phyloP scores from a whole-genome alignment of 1,140 invertebrate genomes.

The Cherax destructor region DNA sequence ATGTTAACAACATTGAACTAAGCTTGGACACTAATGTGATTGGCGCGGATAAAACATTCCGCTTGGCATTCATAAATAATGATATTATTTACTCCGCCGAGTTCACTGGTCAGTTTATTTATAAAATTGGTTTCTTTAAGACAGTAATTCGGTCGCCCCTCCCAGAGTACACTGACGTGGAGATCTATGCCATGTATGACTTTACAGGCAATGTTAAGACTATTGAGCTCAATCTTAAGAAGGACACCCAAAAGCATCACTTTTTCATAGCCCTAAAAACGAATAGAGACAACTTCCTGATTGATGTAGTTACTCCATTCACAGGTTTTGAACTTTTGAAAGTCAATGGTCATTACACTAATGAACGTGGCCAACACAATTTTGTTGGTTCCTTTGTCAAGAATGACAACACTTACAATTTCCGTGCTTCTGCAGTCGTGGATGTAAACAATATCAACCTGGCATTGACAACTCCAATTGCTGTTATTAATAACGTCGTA shows the following conservation, averaged over 20 bases:
- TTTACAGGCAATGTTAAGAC: slow-evolving; percentile 47
- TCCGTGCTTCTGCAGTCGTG: neutral
- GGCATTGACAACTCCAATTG: slow-evolving; percentile 22
- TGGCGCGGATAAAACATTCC: slow-evolving; percentile 9
- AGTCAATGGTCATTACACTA: slow-evolving; percentile 34
- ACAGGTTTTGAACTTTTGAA: slow-evolving; percentile 34
- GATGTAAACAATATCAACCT: neutral
- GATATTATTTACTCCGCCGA: slow-evolving; percentile 35
- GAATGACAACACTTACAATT: slow-evolving; percentile 26
- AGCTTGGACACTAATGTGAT: neutral
- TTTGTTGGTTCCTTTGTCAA: slow-evolving; percentile 31
- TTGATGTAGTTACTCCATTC: slow-evolving; percentile 49
- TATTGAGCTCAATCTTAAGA: slow-evolving; percentile 24
- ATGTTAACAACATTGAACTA: slow-evolving; percentile 32
- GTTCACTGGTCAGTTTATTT: neutral
- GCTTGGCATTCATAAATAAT: slow-evolving; percentile 4
- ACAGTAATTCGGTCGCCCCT: neutral
- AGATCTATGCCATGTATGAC: slow-evolving; percentile 34
- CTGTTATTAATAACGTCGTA: neutral
- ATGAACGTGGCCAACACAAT: neutral
- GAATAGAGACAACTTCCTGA: slow-evolving; percentile 13
- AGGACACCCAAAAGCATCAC: slow-evolving; percentile 25
- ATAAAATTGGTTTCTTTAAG: slow-evolving; percentile 33
- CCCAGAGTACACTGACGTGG: slow-evolving; percentile 25
- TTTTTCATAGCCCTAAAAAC: slow-evolving; percentile 21